phyloP scores from a whole-genome alignment of 1,140 invertebrate species.

The Capitella teleta region DNA sequence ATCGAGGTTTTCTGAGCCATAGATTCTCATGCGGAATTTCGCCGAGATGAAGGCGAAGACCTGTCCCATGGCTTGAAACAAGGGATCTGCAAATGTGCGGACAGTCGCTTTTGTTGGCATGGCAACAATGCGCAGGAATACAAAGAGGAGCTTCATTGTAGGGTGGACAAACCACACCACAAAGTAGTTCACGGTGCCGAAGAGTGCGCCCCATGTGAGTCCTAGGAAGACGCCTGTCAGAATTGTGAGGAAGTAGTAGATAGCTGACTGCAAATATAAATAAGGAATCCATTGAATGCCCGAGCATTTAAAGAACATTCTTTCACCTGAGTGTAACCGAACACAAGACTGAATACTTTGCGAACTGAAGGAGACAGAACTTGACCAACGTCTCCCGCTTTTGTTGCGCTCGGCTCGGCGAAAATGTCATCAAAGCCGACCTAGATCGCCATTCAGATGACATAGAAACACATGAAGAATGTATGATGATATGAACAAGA shows the following conservation, averaged over 20 bases:
- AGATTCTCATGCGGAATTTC: neutral
- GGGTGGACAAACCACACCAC: constrained; percentile 5
- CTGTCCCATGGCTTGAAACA: constrained; percentile 5
- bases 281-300: no score
- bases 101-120: constrained; percentile 4
- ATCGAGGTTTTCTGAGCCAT: neutral
- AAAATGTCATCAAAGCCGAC: constrained; percentile 9
- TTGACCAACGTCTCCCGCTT: constrained; percentile 1
- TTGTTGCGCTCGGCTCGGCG: neutral
- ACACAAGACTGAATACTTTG: neutral
- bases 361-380: neutral
- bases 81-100: neutral
- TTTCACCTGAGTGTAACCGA: constrained; percentile 5
- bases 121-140: neutral
- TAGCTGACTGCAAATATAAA: neutral
- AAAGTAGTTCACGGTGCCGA: constrained; percentile 2
- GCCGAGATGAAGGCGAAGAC: constrained; percentile 6
- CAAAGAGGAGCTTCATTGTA: neutral
- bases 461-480: no score
- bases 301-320: no score
- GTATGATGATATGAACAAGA: no score
- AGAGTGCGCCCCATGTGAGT: constrained; percentile 5
- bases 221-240: constrained; percentile 7
- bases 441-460: no score
- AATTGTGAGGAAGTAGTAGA: constrained; percentile 7